Conservation (phyloP, 1,140 invertebrate genomes). For the Lepidurus apus region DNA sequence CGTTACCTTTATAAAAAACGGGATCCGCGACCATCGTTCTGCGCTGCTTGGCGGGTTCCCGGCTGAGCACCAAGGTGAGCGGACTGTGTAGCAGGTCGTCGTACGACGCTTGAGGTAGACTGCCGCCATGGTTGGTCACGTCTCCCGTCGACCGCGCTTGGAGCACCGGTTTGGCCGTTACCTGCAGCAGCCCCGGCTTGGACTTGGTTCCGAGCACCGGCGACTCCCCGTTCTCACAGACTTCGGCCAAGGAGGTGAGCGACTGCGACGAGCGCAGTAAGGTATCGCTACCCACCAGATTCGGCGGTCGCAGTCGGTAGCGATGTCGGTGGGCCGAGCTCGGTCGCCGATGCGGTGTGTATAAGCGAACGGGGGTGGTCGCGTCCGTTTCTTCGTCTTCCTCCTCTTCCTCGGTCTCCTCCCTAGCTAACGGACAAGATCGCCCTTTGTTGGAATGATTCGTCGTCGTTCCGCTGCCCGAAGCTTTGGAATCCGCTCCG, state of each 20-base stretch:
- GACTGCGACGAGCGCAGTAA: conserved; percentile 27
- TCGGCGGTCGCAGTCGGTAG: background rate
- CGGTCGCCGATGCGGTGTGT: background rate
- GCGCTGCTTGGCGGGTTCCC: conserved; percentile 1
- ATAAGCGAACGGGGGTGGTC: background rate
- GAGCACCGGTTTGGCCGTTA: conserved; percentile 1
- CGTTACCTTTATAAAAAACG: background rate
- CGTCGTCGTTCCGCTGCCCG: background rate
- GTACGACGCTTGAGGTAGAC: background rate
- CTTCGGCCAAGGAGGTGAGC: conserved; percentile 30
- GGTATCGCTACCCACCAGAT: conserved; percentile 30
- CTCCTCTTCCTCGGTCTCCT: background rate
- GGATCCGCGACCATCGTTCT: background rate
- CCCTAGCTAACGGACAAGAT: background rate
- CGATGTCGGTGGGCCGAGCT: background rate
- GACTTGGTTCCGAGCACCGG: background rate
- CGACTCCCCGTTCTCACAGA: conserved; percentile 25
- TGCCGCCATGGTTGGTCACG: background rate
- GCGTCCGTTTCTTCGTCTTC: background rate
- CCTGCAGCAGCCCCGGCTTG: background rate
- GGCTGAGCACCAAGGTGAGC: background rate
- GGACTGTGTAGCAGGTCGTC: background rate
- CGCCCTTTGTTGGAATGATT: background rate
- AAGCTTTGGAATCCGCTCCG: background rate
- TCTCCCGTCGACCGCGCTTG: conserved; percentile 3